Percentiles rank a stretch among this genome's conserved stretches.
Evolutionary conservation across 2,113 vertebrate species (phyloP).

Genomic region (Neolamprologus hecqui): DNA sequence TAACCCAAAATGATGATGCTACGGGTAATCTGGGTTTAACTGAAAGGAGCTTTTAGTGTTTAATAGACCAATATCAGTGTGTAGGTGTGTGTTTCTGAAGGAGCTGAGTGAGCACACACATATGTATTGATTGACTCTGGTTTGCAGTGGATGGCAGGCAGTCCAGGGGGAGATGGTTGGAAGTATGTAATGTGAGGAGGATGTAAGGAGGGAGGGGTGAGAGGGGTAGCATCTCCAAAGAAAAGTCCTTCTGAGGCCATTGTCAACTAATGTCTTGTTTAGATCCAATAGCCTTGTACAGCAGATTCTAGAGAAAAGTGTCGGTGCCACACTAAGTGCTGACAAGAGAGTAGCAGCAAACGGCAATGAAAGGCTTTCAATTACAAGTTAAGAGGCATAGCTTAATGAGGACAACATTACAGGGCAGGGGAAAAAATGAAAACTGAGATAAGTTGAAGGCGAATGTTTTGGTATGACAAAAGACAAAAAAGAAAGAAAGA

Average conservation of each 20-base stretch:
- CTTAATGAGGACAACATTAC: slow-evolving; percentile 11
- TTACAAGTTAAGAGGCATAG: slow-evolving; percentile 8
- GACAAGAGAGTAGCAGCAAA: background rate
- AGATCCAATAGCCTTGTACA: background rate
- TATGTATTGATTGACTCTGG: background rate
- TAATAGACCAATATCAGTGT: background rate
- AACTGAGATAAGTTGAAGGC: background rate
- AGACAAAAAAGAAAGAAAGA: background rate
- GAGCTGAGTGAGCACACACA: background rate
- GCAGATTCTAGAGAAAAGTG: background rate
- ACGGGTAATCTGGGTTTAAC: background rate
- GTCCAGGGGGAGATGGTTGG: background rate
- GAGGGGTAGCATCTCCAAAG: background rate
- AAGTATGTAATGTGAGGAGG: background rate
- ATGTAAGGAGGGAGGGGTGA: background rate
- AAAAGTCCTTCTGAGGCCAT: background rate
- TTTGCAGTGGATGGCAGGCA: slow-evolving; percentile 4
- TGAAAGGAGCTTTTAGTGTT: background rate
- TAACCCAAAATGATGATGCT: slow-evolving; percentile 2
- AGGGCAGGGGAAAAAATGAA: background rate
- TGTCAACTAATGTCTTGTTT: background rate
- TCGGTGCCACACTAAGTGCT: background rate
- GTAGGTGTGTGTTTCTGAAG: background rate
- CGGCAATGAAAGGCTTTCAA: slow-evolving; percentile 14
- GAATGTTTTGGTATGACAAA: background rate